Evolutionary conservation across 1,140 invertebrate genomes (phyloP), one percentile per base, ranked within the genome.

Genomic region (Drosophila orosa): DNA sequence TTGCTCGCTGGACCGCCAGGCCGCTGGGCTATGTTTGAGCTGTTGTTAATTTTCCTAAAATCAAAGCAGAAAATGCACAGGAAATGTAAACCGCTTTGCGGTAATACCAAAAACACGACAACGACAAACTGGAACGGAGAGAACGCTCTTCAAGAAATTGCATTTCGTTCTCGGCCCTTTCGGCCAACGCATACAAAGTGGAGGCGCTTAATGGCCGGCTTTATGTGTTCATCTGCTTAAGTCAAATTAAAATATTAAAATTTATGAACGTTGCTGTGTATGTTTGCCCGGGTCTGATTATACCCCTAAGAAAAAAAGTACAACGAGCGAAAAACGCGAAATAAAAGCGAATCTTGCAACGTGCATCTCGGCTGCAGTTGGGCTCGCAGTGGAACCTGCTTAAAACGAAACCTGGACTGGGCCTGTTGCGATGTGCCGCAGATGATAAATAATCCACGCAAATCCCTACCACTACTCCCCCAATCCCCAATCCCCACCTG

Each of bases 1-100:
- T 80, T 65, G 66, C 68, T 83, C 58, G 60, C 50, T 24, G 40
- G 17, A n/a, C 24, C 13, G 52, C 55, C 39, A 55, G 73, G 45
- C 67, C 56, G 67, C 37, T 65, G 68, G 65, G 42, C 54, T 48
- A 24, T 83, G 78, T 87, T 87, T 87, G 79, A 87, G 83, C 84
- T 87, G 84, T 84, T 89, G 84, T 89, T 89, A 89, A 89, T 89
- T 89, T 89, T 89, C 84, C 80, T 80, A 89, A 89, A 89, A 89
- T 89, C 84, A 89, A 89, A 89, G 84, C 85, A 80, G 58, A 89
- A 80, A 80, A 83, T 89, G 79, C 84, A 89, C 80, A 89, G 84
- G 84, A 89, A 89, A 89, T 89, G 84, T 89, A 89, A 84, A 77
- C 72, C 76, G 68, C 74, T 69, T 83, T 89, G 83, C 45, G 67